Evolutionary conservation across 2,797 vertebrate genomes (phyloP).

Genomic region (Petrocephalus sullivani): DNA sequence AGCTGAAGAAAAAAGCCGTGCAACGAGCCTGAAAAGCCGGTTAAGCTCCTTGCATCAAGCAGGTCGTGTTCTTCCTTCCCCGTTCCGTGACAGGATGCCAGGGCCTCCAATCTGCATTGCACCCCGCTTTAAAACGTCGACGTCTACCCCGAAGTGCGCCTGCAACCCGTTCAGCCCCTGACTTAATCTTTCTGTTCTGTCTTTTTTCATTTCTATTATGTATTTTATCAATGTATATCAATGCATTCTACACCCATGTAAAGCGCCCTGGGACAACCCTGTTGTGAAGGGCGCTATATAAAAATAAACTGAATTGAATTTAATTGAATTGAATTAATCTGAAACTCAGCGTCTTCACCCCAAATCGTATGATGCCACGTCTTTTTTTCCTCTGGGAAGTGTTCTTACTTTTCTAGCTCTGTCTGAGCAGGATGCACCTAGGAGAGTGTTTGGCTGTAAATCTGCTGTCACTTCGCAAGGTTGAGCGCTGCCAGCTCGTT

Average conservation of each 20-base stretch:
- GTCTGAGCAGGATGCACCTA: neutral
- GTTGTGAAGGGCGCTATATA: no score
- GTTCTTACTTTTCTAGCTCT: neutral
- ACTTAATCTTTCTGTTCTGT: neutral
- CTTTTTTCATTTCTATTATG: no score
- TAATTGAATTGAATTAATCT: neutral
- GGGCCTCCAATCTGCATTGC: neutral
- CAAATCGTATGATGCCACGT: neutral
- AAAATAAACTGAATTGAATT: no score
- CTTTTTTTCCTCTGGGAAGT: neutral
- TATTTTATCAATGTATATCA: no score
- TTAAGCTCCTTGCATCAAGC: neutral
- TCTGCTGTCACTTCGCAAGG: neutral
- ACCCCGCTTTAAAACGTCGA: neutral
- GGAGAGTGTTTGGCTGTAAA: neutral
- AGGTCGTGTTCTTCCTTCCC: neutral
- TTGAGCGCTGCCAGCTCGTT: neutral
- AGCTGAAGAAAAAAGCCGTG: neutral
- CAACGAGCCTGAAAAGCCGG: neutral
- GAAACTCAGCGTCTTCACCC: neutral
- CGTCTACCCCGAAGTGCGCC: neutral
- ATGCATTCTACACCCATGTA: no score
- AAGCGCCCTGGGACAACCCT: no score
- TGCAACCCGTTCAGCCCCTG: neutral
- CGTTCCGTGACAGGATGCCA: neutral